Conservation (phyloP, 2,888 invertebrate genomes). For the Cataglyphis altisquamis region DNA sequence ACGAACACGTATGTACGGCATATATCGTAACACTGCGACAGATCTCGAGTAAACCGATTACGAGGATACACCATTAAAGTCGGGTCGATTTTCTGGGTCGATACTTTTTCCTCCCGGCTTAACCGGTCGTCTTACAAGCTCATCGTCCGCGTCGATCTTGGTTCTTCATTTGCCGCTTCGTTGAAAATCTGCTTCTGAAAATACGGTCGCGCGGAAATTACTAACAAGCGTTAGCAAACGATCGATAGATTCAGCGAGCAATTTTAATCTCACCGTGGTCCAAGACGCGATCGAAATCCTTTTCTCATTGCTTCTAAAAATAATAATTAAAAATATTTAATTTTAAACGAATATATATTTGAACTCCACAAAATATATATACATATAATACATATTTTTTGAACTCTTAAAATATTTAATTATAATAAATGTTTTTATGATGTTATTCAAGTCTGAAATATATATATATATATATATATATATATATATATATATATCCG, state of each 20-base stretch:
- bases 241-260: slow-evolving; percentile 10
- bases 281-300: background rate
- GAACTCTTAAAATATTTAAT: background rate
- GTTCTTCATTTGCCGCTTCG: slow-evolving; percentile 55
- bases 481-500: background rate
- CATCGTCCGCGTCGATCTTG: slow-evolving; percentile 18
- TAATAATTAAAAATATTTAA: background rate
- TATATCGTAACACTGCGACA: background rate
- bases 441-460: background rate
- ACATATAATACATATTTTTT: background rate
- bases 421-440: background rate
- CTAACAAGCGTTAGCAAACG: slow-evolving; percentile 15
- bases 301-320: background rate
- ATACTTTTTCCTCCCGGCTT: slow-evolving; percentile 43
- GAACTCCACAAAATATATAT: background rate
- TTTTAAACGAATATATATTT: background rate
- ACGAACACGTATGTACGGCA: background rate
- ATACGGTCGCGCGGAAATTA: slow-evolving; percentile 39
- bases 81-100: slow-evolving; percentile 48
- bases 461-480: background rate
- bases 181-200: slow-evolving; percentile 40
- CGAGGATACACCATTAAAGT: slow-evolving; percentile 30
- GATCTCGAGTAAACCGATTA: slow-evolving; percentile 51
- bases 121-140: slow-evolving; percentile 40
- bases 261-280: slow-evolving; percentile 1